Conservation (phyloP, 2,113 vertebrate genomes). For the Nematolebias whitei region DNA sequence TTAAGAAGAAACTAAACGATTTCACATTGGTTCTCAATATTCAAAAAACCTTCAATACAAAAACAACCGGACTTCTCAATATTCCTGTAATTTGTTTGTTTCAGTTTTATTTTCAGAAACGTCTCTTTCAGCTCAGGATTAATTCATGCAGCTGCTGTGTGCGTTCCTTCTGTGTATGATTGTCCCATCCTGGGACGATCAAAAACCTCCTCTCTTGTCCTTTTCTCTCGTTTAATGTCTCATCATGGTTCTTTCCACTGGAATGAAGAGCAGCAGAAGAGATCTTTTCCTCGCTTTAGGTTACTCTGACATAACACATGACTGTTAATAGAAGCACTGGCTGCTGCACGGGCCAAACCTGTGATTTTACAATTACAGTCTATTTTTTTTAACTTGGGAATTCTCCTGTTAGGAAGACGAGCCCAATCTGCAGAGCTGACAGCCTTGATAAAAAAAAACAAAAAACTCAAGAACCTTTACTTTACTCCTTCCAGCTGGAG, state of each 20-base stretch:
- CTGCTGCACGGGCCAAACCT: conserved; percentile 19
- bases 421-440: conserved; percentile 43
- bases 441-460: conserved; percentile 5
- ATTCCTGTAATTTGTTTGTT: neutral
- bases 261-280: conserved; percentile 1
- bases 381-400: neutral
- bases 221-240: conserved; percentile 18
- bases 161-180: neutral
- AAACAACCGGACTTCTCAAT: too few species aligned
- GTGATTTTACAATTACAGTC: conserved; percentile 24
- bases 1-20: too few species aligned
- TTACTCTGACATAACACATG: conserved; percentile 5
- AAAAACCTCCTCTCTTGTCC: conserved; percentile 8
- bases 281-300: conserved; percentile 6
- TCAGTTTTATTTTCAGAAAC: neutral
- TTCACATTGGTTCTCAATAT: too few species aligned
- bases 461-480: too few species aligned
- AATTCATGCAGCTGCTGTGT: neutral
- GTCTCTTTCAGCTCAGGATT: neutral
- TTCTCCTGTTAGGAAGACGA: conserved; percentile 28
- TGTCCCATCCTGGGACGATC: neutral
- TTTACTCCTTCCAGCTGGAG: neutral
- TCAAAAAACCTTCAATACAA: too few species aligned
- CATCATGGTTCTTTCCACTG: conserved; percentile 13
- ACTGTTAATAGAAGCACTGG: conserved; percentile 19